phyloP scores from a whole-genome alignment of 2,797 vertebrate genomes.

The Glossophaga mutica region DNA sequence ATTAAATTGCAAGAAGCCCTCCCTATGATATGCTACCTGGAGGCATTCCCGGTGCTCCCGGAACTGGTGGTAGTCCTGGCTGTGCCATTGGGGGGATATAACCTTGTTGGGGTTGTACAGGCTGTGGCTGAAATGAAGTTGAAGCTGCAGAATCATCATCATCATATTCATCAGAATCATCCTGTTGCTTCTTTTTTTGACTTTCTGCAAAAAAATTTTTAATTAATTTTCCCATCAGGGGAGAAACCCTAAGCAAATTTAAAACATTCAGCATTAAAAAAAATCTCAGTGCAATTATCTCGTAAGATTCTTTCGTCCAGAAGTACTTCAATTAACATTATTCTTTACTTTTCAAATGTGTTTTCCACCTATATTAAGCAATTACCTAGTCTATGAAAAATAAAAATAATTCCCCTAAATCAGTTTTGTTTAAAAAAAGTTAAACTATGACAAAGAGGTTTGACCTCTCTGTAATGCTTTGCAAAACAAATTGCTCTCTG shows the following conservation, averaged over 20 bases:
- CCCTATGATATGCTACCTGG: constrained; percentile 80
- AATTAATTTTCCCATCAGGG: neutral
- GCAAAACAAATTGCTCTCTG: neutral
- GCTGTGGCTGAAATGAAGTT: constrained; percentile 89
- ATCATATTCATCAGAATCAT: constrained; percentile 95
- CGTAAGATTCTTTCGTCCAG: neutral
- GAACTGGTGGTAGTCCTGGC: constrained; percentile 91
- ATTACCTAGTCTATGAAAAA: neutral
- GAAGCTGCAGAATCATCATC: constrained; percentile 95
- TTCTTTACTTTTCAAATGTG: neutral
- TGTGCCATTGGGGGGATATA: constrained; percentile 94
- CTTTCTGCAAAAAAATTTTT: constrained; percentile 83
- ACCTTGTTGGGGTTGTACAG: constrained; percentile 89
- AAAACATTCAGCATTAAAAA: neutral
- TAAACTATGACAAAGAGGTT: neutral
- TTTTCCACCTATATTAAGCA: neutral
- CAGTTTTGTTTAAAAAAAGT: neutral
- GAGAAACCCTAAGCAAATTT: neutral
- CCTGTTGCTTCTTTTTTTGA: constrained; percentile 96
- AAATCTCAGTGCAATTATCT: neutral
- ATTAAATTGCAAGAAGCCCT: neutral
- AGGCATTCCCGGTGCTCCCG: constrained; percentile 91
- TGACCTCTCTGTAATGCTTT: neutral
- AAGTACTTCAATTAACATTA: neutral
- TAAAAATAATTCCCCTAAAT: neutral